Base-by-base conservation (phyloP, 2,113 vertebrate genomes). In the Anolis carolinensis region DNA sequence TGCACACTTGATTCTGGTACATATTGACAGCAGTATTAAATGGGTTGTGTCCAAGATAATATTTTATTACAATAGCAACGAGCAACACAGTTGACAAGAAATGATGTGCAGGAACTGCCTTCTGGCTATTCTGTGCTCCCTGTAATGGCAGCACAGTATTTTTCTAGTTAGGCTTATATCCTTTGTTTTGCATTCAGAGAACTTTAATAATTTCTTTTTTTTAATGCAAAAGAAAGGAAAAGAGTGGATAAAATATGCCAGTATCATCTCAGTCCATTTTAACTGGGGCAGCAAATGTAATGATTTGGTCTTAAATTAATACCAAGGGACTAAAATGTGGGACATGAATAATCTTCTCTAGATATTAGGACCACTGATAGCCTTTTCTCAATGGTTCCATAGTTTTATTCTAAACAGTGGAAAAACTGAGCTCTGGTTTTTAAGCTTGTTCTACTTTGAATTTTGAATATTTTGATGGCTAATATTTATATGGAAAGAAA, bases 211-310 rank as follows among this genome's bases (percentile, higher is more conserved):
- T 25, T 25, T 65, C 55, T 59, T 65, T 65, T 23, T 65, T 65
- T 65, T 5, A 72, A 72, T 14, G n/a, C 5, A 78, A 87, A 86
- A 86, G 52, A 27, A 36, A 27, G 7, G 44, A 20, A 72, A 59
- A 73, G 8, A 32, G 25, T 73, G 44, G 71, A 83, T 73, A 89
- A 87, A 93, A 86, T 85, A 89, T 88, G 77, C 88, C 79, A 75
- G 82, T 91, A 65, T 84, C 90, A 86, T 76, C 74, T 93, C 88
- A 90, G 77, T 72, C 91, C 77, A 84, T 90, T 67, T 88, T 94
- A 93, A 87, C 81, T 87, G 81, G 71, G 82, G 77, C 87, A 87
- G 84, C 83, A 93, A 91, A 93, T 94, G 88, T 44, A 85, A 65
- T 79, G 76, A 86, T 79, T 52, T 86, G 68, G 52, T 73, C 36